Evolutionary conservation across 2,888 invertebrate genomes (phyloP).

Genomic region (Eilema sororculum): DNA sequence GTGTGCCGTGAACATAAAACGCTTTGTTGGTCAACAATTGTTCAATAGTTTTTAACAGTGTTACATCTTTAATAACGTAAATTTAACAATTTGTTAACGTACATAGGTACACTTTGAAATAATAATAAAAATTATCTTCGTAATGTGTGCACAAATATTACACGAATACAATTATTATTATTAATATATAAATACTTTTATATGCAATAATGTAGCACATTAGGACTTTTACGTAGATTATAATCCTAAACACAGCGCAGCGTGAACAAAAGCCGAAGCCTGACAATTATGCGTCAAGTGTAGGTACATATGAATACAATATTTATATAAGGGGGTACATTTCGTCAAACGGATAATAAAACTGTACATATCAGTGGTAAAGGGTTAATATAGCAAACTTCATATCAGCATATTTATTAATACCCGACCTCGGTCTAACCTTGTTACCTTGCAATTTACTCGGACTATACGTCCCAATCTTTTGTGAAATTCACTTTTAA

Average conservation of each 20-base stretch:
- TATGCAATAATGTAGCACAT: neutral
- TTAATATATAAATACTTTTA: neutral
- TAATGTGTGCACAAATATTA: conserved; percentile 5
- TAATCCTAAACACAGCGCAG: neutral
- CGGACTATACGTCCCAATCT: too few relatives aligned
- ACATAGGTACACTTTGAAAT: conserved; percentile 1
- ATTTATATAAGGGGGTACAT: neutral
- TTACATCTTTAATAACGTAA: neutral
- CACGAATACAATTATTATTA: neutral
- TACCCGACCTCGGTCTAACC: neutral
- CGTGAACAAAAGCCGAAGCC: neutral
- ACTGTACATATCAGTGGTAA: neutral
- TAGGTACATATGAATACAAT: neutral
- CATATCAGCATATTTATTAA: neutral
- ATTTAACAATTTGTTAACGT: neutral
- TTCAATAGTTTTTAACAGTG: neutral
- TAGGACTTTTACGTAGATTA: neutral
- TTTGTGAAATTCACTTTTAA: too few relatives aligned
- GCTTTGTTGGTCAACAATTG: neutral
- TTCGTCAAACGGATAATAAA: neutral
- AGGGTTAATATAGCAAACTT: too few relatives aligned
- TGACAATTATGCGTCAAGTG: neutral
- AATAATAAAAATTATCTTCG: neutral
- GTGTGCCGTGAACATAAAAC: neutral
- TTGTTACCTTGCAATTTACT: neutral